Conservation (phyloP, 1,140 invertebrate species). For the Augochlora pura region DNA sequence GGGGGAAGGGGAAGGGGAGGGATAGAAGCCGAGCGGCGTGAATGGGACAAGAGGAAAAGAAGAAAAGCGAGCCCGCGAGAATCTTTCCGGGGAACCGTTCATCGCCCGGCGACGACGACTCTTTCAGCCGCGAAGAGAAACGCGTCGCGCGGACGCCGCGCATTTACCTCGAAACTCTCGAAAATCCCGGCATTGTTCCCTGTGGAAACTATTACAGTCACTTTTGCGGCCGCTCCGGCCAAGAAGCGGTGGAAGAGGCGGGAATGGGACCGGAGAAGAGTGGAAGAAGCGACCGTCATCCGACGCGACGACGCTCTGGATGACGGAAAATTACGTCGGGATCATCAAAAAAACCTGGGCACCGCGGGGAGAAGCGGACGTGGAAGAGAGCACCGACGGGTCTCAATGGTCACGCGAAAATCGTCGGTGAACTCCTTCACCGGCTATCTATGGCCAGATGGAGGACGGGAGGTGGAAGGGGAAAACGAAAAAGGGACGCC, state of each 20-base stretch:
- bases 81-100: constrained; percentile 22
- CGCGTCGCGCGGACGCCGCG: not conserved
- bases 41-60: not conserved
- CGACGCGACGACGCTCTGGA: constrained; percentile 3
- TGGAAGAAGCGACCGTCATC: constrained; percentile 4
- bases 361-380: not conserved
- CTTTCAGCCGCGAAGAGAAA: constrained; percentile 12
- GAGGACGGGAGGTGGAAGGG: too few species aligned
- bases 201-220: constrained; percentile 48
- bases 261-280: too few species aligned
- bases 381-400: not conserved
- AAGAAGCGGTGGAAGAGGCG: too few species aligned
- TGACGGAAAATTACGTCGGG: constrained; percentile 36
- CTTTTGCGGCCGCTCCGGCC: constrained; percentile 4
- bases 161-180: constrained; percentile 37
- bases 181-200: constrained; percentile 36
- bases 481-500: not conserved
- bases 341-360: constrained; percentile 23
- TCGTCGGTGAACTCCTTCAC: constrained; percentile 35
- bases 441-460: not conserved
- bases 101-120: constrained; percentile 21
- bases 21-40: not conserved
- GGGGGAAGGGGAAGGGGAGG: too few species aligned
- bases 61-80: not conserved
- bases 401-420: constrained; percentile 31